Conservation (phyloP, 2,797 vertebrate genomes). For the Sandelia bainsii region DNA sequence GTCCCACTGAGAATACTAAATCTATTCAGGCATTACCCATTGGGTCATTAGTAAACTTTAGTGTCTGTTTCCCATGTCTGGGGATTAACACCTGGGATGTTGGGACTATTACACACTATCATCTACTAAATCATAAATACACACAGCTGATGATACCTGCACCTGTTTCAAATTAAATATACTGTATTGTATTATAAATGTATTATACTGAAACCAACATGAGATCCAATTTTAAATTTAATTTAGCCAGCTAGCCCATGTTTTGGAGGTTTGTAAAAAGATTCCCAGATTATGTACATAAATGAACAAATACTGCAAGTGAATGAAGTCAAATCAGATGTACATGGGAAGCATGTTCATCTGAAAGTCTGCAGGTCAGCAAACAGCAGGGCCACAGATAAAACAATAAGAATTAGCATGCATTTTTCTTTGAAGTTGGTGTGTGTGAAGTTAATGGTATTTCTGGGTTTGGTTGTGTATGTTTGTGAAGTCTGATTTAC, state of each 20-base stretch:
- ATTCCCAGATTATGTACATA: neutral
- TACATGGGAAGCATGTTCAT: too few relatives aligned
- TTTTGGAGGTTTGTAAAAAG: neutral
- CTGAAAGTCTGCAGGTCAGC: too few relatives aligned
- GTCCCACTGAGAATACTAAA: conserved; percentile 34
- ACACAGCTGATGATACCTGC: conserved; percentile 14
- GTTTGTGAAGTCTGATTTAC: neutral
- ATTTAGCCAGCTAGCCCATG: neutral
- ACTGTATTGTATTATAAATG: neutral
- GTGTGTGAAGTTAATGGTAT: neutral
- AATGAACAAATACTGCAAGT: neutral
- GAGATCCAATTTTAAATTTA: neutral
- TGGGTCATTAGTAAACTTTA: conserved; percentile 59
- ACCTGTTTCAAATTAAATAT: neutral
- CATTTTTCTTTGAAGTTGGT: neutral
- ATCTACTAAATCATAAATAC: conserved; percentile 2
- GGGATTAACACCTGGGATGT: conserved; percentile 53
- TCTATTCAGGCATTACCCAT: conserved; percentile 34
- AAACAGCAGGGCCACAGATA: neutral
- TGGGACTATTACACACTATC: conserved; percentile 17
- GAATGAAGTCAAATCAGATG: neutral
- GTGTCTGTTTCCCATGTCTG: conserved; percentile 13
- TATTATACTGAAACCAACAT: neutral
- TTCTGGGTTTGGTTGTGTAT: neutral
- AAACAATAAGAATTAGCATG: neutral